These are phyloP conservation scores for Fulmarus glacialis DNA, from an alignment of 2,113 vertebrate species.

Conservation along the genomic window DNA sequence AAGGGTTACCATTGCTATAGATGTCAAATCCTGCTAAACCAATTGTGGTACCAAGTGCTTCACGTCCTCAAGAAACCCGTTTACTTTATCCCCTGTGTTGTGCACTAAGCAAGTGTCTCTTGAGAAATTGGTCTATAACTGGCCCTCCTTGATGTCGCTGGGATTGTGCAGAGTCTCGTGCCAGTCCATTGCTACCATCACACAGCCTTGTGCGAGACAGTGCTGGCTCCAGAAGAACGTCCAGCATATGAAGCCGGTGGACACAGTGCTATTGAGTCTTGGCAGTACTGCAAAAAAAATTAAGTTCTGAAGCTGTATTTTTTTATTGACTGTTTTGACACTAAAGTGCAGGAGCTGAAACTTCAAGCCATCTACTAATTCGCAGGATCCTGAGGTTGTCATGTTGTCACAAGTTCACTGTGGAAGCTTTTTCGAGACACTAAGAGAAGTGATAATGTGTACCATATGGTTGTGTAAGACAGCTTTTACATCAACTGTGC, in stretches of 20 bases:
- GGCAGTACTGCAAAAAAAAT: neutral
- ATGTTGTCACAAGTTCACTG: neutral
- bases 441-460: neutral
- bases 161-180: neutral
- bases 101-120: neutral
- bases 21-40: neutral
- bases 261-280: neutral
- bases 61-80: neutral
- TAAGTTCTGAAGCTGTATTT: neutral
- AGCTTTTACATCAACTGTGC: neutral
- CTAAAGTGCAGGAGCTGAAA: neutral
- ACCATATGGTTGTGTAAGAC: neutral
- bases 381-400: neutral
- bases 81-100: neutral
- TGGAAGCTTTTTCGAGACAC: neutral
- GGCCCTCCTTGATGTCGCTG: neutral
- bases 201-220: neutral
- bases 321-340: neutral
- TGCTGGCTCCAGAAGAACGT: neutral
- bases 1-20: neutral
- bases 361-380: neutral
- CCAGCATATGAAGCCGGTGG: neutral
- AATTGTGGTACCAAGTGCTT: neutral
- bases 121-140: neutral
- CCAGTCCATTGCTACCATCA: rapidly evolving